Evolutionary conservation across 2,113 vertebrate species (phyloP), one percentile per base, ranked within the genome.

Genomic region (Cyprinus carpio): DNA sequence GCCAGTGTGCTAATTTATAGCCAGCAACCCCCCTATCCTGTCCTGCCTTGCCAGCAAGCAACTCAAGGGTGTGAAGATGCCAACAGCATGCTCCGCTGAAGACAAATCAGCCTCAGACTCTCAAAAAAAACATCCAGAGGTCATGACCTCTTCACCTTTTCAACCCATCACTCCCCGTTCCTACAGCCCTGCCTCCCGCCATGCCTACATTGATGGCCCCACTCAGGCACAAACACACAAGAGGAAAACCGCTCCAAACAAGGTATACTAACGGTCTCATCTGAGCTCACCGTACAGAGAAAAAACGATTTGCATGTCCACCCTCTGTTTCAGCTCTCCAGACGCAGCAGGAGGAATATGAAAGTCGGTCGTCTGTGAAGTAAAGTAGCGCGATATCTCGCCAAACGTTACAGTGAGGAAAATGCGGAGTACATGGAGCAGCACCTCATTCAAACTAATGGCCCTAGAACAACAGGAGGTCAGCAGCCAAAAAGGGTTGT

Each of bases 111-210:
- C 87, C 90, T 87, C 87, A 82, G 91, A 89, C 92, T 90, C 88
- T 92, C 90, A 89, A 94, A 95, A n/a, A n/a, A 94, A 95, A 93
- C 92, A 93, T 89, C 87, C 91, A 74, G 91, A 94, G 92, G 94
- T 92, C 92, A 86, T 81, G 92, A 95, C 94, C 94, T 93, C 90
- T 88, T 94, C 91, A 93, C 92, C 93, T 92, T 92, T 94, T 93
- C 92, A 93, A 93, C 93, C 90, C 91, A 89, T 92, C 89, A 87
- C 71, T 56, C 82, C 81, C 51, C 25, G 2, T 56, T 72, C 80
- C 80, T 40, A 11, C 88, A 65, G 23, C 84, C 71, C 56, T 88
- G 80, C 91, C 90, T 90, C 93, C 93, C 85, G 87, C 90, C 87
- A 92, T 87, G 91, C 86, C 43, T 84, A 90, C 88, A n/a, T 90